Evolutionary conservation across 1,140 invertebrate species (phyloP).

Genomic region (Doryteuthis pealeii): DNA sequence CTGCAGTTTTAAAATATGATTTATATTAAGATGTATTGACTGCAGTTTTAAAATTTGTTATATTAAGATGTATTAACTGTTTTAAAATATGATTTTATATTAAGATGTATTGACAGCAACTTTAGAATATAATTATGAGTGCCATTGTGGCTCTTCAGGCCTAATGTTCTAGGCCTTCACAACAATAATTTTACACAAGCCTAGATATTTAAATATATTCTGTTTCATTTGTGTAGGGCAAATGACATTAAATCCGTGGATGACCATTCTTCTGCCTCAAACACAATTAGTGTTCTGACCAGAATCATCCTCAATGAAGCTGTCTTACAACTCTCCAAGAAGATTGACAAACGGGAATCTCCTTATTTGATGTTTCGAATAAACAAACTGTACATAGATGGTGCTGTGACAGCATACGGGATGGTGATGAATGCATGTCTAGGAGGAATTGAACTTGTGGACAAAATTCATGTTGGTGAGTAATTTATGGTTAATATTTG

Average conservation of each 20-base stretch:
- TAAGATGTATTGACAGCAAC: too few relatives aligned
- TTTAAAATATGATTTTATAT: too few relatives aligned
- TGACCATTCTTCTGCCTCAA: constrained; percentile 78
- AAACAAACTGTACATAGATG: constrained; percentile 72
- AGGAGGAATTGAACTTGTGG: constrained; percentile 73
- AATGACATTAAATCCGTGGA: constrained; percentile 81
- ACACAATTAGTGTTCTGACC: constrained; percentile 72
- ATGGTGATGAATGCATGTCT: constrained; percentile 76
- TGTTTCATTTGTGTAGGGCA: constrained; percentile 54
- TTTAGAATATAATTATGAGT: too few relatives aligned
- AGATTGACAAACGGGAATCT: constrained; percentile 65
- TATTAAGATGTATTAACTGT: too few relatives aligned
- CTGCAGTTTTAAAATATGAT: too few relatives aligned
- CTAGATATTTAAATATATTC: too few relatives aligned
- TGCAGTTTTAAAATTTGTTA: too few relatives aligned
- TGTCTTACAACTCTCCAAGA: constrained; percentile 64
- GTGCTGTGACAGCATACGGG: constrained; percentile 77
- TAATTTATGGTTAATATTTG: neutral
- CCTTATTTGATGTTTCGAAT: constrained; percentile 77
- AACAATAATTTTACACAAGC: too few relatives aligned
- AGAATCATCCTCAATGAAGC: constrained; percentile 74
- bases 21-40: too few relatives aligned
- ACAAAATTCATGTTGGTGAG: constrained; percentile 74
- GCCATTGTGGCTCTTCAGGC: too few relatives aligned
- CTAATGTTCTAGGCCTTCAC: too few relatives aligned